Evolutionary conservation across 1,140 invertebrate genomes (phyloP).

Genomic region (Drosophila micromelanica): DNA sequence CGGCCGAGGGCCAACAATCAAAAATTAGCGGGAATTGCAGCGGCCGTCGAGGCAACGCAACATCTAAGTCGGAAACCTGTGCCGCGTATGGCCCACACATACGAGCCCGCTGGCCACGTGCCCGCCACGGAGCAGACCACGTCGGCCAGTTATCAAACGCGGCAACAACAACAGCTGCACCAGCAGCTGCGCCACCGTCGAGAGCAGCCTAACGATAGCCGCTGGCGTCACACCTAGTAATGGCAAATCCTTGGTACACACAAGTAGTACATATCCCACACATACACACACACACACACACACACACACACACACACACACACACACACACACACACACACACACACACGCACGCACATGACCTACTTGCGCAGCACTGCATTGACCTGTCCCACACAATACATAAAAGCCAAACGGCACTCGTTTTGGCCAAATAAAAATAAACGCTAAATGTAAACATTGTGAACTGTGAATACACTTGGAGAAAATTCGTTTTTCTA

Average conservation of each 20-base stretch:
- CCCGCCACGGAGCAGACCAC: not conserved
- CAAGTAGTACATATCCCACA: not conserved
- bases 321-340: not conserved
- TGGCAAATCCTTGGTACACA: not conserved
- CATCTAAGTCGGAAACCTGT: not conserved
- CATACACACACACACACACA: not conserved
- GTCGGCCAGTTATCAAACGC: not conserved
- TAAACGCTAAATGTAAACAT: constrained; percentile 30
- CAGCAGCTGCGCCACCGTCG: constrained; percentile 40
- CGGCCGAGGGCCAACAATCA: too few relatives aligned
- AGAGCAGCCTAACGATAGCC: constrained; percentile 23
- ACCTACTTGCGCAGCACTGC: constrained; percentile 22
- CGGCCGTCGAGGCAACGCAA: too few relatives aligned
- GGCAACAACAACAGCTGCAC: constrained; percentile 26
- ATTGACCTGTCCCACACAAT: constrained; percentile 24
- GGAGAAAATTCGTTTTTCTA: too few relatives aligned
- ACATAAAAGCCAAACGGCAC: constrained; percentile 6
- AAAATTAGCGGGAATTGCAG: too few relatives aligned
- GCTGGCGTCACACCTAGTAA: constrained; percentile 51
- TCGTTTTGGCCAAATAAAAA: constrained; percentile 25
- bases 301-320: not conserved
- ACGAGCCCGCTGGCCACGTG: constrained; percentile 2
- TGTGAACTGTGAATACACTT: constrained; percentile 7
- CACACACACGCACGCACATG: constrained; percentile 6
- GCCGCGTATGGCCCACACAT: not conserved